Evolutionary conservation across 2,888 invertebrate species (phyloP).

Genomic region (Eilema caniola): DNA sequence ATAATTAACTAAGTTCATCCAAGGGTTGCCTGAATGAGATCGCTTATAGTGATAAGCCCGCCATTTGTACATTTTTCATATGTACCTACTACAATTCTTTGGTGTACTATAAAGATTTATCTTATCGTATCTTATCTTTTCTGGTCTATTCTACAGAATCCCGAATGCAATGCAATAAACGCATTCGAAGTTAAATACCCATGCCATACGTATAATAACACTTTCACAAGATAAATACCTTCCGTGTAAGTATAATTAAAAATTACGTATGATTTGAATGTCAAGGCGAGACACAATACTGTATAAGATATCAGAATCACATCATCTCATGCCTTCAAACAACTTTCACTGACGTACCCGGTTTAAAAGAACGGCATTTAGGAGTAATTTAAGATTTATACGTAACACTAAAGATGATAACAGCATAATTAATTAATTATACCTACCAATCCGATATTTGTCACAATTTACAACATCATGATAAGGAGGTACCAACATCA

Average conservation of each 20-base stretch:
- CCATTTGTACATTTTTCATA: no score
- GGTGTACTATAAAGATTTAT: no score
- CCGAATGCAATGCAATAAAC: neutral
- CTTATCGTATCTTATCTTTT: no score
- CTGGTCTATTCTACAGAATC: neutral
- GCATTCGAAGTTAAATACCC: neutral
- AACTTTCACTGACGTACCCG: neutral
- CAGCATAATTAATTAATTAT: no score
- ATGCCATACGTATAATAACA: neutral
- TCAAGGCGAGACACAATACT: constrained; percentile 3
- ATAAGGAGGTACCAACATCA: no score
- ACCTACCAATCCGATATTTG: neutral
- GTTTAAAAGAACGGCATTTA: neutral
- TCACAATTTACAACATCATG: neutral
- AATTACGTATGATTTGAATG: constrained; percentile 1
- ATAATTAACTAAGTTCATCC: no score
- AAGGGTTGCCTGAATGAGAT: no score
- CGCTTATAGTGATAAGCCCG: no score
- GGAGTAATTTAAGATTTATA: no score
- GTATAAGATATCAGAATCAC: neutral
- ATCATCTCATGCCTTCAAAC: constrained; percentile 1
- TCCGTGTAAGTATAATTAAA: constrained; percentile 1
- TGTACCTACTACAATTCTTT: no score
- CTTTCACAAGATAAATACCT: constrained; percentile 1
- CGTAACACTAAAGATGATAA: no score